These are phyloP conservation scores for Drosophila eohydei DNA, from an alignment of 2,888 invertebrate species.

Conservation along the genomic window DNA sequence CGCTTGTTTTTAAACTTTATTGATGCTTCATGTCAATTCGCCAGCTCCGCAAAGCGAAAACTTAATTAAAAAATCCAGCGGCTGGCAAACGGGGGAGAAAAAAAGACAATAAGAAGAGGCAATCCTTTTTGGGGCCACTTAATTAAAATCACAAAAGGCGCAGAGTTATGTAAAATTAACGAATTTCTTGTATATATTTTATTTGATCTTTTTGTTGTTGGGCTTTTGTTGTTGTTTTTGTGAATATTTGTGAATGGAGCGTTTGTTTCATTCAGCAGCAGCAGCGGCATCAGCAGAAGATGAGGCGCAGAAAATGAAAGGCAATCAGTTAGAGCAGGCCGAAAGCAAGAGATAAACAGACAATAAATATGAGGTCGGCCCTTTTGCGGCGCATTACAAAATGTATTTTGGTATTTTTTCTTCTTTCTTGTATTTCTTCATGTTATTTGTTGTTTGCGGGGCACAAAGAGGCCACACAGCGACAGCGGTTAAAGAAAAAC, in stretches of 20 bases:
- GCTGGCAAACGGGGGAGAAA: conserved; percentile 9
- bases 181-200: conserved; percentile 27
- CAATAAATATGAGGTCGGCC: conserved; percentile 67
- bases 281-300: conserved; percentile 45
- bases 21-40: conserved; percentile 69
- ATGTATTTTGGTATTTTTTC: conserved; percentile 35
- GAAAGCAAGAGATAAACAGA: conserved; percentile 69
- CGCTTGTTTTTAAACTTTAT: conserved; percentile 61
- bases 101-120: conserved; percentile 27
- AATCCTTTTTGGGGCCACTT: conserved; percentile 69
- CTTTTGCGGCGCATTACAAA: conserved; percentile 60
- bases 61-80: conserved; percentile 68
- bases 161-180: conserved; percentile 64
- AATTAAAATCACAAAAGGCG: conserved; percentile 69
- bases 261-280: conserved; percentile 70
- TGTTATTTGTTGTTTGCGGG: conserved; percentile 55
- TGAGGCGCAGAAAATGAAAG: conserved; percentile 34
- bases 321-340: conserved; percentile 39
- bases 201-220: background rate
- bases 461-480: conserved; percentile 75
- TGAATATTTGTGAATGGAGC: conserved; percentile 71
- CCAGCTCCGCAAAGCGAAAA: conserved; percentile 62
- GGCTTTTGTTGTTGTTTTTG: conserved; percentile 7
- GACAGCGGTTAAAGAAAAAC: conserved; percentile 53
- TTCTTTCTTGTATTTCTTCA: conserved; percentile 32